Conservation (phyloP, 1,140 invertebrate species). For the Myzus persicae region DNA sequence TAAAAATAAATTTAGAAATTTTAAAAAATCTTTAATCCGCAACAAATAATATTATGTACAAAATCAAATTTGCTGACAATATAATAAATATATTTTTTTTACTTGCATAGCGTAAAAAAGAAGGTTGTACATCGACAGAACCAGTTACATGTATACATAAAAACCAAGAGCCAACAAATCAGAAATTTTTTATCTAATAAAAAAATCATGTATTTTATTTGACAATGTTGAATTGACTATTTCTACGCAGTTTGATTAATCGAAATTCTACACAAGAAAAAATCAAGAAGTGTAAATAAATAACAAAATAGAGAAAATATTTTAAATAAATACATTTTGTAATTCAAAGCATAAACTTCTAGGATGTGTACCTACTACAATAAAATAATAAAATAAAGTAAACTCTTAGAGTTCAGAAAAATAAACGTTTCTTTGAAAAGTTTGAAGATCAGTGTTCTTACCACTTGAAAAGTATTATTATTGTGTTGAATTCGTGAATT, state of each 20-base stretch:
- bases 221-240: background rate
- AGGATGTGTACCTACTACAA: background rate
- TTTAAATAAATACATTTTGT: slow-evolving; percentile 26
- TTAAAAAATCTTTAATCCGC: background rate
- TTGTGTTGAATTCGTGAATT: background rate
- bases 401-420: background rate
- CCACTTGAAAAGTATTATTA: background rate
- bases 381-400: background rate
- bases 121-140: background rate
- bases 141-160: background rate
- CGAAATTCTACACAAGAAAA: background rate
- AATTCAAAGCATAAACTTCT: background rate
- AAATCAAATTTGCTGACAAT: background rate
- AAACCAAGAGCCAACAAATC: background rate
- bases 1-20: background rate
- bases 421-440: background rate
- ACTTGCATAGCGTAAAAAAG: background rate
- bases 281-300: slow-evolving; percentile 19
- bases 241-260: background rate
- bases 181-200: background rate
- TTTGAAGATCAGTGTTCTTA: background rate
- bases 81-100: background rate
- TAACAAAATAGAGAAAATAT: background rate
- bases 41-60: background rate
- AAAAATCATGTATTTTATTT: background rate